Evolutionary conservation across 2,888 invertebrate species (phyloP).

Genomic region (Morpho helenor): DNA sequence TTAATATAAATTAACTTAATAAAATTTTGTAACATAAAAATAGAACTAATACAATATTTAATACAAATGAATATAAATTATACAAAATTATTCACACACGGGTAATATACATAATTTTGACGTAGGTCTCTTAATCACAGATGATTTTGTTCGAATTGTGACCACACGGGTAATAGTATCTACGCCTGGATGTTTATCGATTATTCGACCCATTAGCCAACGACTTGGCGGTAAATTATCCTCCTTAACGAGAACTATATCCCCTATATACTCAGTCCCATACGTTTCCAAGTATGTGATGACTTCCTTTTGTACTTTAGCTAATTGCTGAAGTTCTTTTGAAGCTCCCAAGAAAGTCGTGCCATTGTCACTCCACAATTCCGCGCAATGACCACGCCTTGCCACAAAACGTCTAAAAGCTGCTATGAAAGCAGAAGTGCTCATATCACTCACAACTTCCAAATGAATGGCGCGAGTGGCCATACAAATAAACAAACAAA

Average conservation of each 20-base stretch:
- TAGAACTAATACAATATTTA: too few species aligned
- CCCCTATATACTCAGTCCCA: neutral
- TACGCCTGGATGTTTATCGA: neutral
- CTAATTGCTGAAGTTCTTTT: constrained; percentile 10
- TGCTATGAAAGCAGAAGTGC: constrained; percentile 22
- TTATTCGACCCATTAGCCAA: neutral
- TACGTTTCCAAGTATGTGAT: too few species aligned
- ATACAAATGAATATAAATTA: too few species aligned
- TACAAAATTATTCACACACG: neutral
- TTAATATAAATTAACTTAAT: too few species aligned
- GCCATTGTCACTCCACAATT: constrained; percentile 23
- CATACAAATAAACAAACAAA: constrained; percentile 21
- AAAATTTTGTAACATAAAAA: too few species aligned
- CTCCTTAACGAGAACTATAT: neutral
- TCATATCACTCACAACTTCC: constrained; percentile 18
- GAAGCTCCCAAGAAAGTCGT: constrained; percentile 24
- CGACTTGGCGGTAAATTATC: too few species aligned
- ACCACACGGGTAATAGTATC: neutral
- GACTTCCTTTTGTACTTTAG: neutral
- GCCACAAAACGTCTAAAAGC: constrained; percentile 25
- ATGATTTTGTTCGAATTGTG: neutral
- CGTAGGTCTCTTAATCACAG: neutral
- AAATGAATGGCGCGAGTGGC: constrained; percentile 22
- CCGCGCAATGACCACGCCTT: constrained; percentile 22
- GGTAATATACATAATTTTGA: neutral